Conservation (phyloP, 1,140 invertebrate genomes). For the Lepidurus couesii region DNA sequence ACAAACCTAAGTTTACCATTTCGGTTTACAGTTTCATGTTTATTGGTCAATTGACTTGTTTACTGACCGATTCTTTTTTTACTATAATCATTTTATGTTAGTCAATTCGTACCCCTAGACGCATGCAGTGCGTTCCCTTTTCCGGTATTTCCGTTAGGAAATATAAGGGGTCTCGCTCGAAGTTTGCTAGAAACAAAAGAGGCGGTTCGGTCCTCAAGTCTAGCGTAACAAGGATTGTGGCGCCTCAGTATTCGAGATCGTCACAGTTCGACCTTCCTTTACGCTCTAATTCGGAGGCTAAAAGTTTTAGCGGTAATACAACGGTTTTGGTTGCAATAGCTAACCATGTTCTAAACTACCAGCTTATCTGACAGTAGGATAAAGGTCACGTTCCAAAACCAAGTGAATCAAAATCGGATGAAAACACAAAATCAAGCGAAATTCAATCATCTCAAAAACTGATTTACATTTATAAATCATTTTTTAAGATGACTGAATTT, state of each 20-base stretch:
- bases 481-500: too few relatives aligned
- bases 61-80: not conserved
- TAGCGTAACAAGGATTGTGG: conserved; percentile 4
- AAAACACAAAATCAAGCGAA: too few relatives aligned
- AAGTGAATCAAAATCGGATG: too few relatives aligned
- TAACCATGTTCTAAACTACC: not conserved
- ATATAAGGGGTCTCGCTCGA: not conserved
- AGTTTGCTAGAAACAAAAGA: conserved; percentile 2
- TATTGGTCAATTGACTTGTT: too few relatives aligned
- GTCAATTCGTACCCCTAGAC: not conserved
- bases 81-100: not conserved
- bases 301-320: conserved; percentile 11
- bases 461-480: too few relatives aligned
- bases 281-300: not conserved
- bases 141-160: conserved; percentile 5
- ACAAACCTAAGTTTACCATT: too few relatives aligned
- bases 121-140: not conserved
- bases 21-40: too few relatives aligned
- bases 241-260: not conserved
- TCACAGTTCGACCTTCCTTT: conserved; percentile 21
- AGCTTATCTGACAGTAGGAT: not conserved
- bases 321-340: not conserved
- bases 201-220: not conserved
- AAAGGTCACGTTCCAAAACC: too few relatives aligned
- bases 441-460: too few relatives aligned